These are phyloP conservation scores for Centrocercus urophasianus DNA, from an alignment of 2,113 vertebrate species.

Conservation along the genomic window DNA sequence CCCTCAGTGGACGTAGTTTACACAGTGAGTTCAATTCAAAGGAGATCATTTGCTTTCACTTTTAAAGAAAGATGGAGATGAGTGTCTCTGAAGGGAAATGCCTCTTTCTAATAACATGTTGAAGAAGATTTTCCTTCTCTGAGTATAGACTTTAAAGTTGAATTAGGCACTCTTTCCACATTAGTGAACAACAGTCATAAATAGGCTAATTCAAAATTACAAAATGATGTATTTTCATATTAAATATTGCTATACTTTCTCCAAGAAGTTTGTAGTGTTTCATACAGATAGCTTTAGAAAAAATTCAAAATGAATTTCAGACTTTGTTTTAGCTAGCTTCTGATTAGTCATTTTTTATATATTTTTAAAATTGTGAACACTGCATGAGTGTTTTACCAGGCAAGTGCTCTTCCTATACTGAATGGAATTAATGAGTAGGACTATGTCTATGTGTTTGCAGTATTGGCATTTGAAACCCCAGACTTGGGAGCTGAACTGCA, in stretches of 20 bases:
- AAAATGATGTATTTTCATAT: not conserved
- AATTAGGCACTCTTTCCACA: not conserved
- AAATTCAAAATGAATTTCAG: not conserved
- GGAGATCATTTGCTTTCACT: not conserved
- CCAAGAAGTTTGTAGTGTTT: not conserved
- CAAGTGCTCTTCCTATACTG: not conserved
- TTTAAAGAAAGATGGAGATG: not conserved
- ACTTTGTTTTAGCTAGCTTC: not conserved
- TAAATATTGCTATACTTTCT: not conserved
- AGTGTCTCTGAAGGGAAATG: not conserved
- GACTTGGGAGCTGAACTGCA: constrained; percentile 13
- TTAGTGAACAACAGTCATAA: not conserved
- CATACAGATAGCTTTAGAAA: not conserved
- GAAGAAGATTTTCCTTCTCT: not conserved
- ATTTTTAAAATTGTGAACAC: not conserved
- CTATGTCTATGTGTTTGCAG: not conserved
- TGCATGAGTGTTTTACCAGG: not conserved
- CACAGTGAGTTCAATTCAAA: not conserved
- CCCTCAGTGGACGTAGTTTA: not conserved
- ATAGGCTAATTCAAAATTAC: not conserved
- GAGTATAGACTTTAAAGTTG: not conserved
- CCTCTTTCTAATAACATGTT: not conserved
- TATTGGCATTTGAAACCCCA: not conserved
- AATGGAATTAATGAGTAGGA: not conserved
- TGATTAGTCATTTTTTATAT: not conserved